Base-by-base conservation (phyloP, 2,888 invertebrate genomes). In the Noctua pronuba region DNA sequence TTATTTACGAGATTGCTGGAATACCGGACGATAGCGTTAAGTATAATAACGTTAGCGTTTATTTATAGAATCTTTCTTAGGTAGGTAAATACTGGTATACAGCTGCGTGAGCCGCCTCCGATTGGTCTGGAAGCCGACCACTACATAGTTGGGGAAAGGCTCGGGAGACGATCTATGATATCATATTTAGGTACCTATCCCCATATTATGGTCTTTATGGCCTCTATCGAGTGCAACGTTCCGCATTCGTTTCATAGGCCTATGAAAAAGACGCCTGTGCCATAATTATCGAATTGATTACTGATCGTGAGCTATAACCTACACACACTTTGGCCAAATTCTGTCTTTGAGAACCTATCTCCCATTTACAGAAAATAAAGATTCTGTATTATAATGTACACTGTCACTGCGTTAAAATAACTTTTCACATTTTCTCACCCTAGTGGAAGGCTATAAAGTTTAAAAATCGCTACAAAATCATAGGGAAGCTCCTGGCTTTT, bases 401-500 rank as follows among this genome's bases (percentile, higher is more conserved):
- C 4, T 52, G 24, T 10, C 2, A 31, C 24, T 31, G 16, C 10
- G 64, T 13, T 18, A 49, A 79, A 38, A 55, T 69, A 64, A 68
- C 28, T 24, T 55, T 58, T 44, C 65, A 52, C 58, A 31, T 31
- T 41, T 28, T n/a, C 16, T 1, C 28, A 31, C 44, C n/a, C 46
- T 55, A 44, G 55, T 73, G 21, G 49, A 55, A 52, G 16, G 55
- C 35, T 64, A 68, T 55, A 70, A 66, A 69, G 52, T 80, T 60
- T 75, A 82, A 79, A 80, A 80, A 67, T 73, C 55, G 55, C 65
- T 66, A 70, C 69, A 73, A 84, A 80, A 73, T 77, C 62, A 73
- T 67, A 24, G 46, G 16, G 44, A 76, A 81, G 75, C 82, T 85
- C 70, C 64, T 71, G 79, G 70, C 75, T 82, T 84, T 85, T 82